A percentile compares a stretch with the other conserved stretches of the same genome.
These are phyloP conservation scores for Plagodis pulveraria DNA, from an alignment of 2,888 invertebrate species.

Conservation along the genomic window DNA sequence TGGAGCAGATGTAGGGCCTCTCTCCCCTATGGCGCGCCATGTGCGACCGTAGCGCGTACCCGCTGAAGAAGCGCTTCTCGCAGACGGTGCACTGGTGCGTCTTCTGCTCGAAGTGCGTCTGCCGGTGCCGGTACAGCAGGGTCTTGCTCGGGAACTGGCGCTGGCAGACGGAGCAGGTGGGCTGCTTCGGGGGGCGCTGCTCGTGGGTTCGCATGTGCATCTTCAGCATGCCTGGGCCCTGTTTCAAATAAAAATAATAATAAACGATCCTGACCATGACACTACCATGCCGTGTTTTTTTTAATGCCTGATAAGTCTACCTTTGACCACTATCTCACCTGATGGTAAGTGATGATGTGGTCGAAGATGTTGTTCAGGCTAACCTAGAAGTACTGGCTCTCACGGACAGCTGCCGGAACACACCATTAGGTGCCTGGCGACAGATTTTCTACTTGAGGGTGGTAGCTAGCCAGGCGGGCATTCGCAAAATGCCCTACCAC, in stretches of 20 bases:
- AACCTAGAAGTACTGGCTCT: no score
- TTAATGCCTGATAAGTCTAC: no score
- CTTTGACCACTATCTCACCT: no score
- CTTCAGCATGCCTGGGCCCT: conserved; percentile 87
- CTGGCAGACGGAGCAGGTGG: conserved; percentile 86
- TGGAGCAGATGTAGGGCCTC: conserved; percentile 82
- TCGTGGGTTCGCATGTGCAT: conserved; percentile 88
- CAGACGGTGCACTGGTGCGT: conserved; percentile 78
- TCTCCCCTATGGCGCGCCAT: conserved; percentile 81
- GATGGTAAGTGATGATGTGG: no score
- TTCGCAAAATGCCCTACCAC: no score
- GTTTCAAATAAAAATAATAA: conserved; percentile 12
- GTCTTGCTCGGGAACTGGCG: conserved; percentile 86
- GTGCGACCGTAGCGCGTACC: conserved; percentile 79
- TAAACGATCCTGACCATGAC: no score
- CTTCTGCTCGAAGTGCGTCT: conserved; percentile 86
- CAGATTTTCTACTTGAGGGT: no score
- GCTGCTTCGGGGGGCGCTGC: conserved; percentile 83
- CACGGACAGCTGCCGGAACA: no score
- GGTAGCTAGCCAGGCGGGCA: no score
- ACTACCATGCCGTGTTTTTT: no score
- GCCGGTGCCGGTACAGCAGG: conserved; percentile 85
- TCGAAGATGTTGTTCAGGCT: no score
- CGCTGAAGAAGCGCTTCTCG: conserved; percentile 80
- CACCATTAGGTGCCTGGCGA: no score